A percentile compares a stretch with the other conserved stretches of the same genome.
Conservation (phyloP, 2,888 invertebrate genomes). For the Brassicogethes aeneus region DNA sequence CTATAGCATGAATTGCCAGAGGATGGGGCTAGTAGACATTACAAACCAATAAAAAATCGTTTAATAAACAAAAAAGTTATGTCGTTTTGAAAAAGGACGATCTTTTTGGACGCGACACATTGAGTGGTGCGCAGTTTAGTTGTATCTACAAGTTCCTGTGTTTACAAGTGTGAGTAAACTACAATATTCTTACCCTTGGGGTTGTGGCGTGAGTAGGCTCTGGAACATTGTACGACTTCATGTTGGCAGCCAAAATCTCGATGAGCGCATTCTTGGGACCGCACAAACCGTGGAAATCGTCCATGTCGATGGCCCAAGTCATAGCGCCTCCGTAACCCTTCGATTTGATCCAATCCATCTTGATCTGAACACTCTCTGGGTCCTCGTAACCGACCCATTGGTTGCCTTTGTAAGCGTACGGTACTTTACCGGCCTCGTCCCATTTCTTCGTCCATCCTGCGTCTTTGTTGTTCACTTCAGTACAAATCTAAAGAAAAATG, state of each 20-base stretch:
- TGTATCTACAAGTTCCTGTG: not conserved
- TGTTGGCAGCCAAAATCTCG: slow-evolving; percentile 60
- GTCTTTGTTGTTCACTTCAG: slow-evolving; percentile 57
- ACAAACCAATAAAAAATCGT: too few species aligned
- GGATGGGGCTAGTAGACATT: too few species aligned
- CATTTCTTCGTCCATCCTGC: slow-evolving; percentile 76
- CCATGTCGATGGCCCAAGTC: slow-evolving; percentile 92
- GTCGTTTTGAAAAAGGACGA: too few species aligned
- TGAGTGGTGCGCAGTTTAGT: not conserved
- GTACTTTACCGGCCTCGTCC: slow-evolving; percentile 75
- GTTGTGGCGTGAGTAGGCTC: slow-evolving; percentile 56
- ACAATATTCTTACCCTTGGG: slow-evolving; percentile 54
- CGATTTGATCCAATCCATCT: slow-evolving; percentile 80
- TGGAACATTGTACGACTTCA: slow-evolving; percentile 63
- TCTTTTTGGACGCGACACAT: too few species aligned
- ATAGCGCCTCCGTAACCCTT: slow-evolving; percentile 82
- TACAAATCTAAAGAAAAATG: slow-evolving; percentile 55
- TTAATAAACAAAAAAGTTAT: too few species aligned
- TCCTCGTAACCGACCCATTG: slow-evolving; percentile 92
- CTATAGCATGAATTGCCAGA: too few species aligned
- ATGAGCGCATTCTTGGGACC: slow-evolving; percentile 69
- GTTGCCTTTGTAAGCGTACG: slow-evolving; percentile 74
- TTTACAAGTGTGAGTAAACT: not conserved
- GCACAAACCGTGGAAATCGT: slow-evolving; percentile 78
- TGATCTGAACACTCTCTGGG: slow-evolving; percentile 69